Percentiles rank a stretch among this genome's conserved stretches.
Conservation (phyloP, 2,888 invertebrate species). For the Drosophila monieri region DNA sequence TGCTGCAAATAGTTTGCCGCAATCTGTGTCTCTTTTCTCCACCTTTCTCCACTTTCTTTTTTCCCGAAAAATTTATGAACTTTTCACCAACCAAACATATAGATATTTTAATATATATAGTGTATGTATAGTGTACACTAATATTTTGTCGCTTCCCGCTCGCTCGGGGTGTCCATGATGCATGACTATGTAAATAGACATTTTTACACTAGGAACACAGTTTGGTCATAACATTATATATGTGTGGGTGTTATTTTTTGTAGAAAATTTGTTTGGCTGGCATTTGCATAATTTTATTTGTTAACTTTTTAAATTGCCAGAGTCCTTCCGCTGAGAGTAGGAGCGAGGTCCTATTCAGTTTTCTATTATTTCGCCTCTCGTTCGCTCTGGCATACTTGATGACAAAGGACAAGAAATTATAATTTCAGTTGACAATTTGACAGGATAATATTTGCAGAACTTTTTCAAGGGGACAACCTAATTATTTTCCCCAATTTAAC, state of each 20-base stretch:
- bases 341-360: not conserved
- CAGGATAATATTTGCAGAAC: slow-evolving; percentile 8
- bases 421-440: slow-evolving; percentile 17
- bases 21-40: slow-evolving; percentile 65
- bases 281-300: slow-evolving; percentile 74
- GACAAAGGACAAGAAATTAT: slow-evolving; percentile 10
- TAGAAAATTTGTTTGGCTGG: slow-evolving; percentile 41
- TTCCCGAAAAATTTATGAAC: slow-evolving; percentile 65
- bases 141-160: slow-evolving; percentile 5
- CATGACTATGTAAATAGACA: slow-evolving; percentile 75
- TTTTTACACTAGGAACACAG: slow-evolving; percentile 74
- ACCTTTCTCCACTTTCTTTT: not conserved
- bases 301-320: slow-evolving; percentile 61
- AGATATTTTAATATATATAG: slow-evolving; percentile 48
- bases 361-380: too few relatives aligned
- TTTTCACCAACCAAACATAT: slow-evolving; percentile 43
- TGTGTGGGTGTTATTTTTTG: slow-evolving; percentile 19
- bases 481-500: slow-evolving; percentile 8
- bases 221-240: slow-evolving; percentile 49
- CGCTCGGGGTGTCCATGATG: slow-evolving; percentile 59
- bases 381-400: too few relatives aligned
- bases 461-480: slow-evolving; percentile 8
- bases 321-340: slow-evolving; percentile 5
- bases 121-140: not conserved
- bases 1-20: slow-evolving; percentile 69